These are phyloP conservation scores for Drosophila sordidula DNA, from an alignment of 2,888 invertebrate genomes.

Conservation along the genomic window DNA sequence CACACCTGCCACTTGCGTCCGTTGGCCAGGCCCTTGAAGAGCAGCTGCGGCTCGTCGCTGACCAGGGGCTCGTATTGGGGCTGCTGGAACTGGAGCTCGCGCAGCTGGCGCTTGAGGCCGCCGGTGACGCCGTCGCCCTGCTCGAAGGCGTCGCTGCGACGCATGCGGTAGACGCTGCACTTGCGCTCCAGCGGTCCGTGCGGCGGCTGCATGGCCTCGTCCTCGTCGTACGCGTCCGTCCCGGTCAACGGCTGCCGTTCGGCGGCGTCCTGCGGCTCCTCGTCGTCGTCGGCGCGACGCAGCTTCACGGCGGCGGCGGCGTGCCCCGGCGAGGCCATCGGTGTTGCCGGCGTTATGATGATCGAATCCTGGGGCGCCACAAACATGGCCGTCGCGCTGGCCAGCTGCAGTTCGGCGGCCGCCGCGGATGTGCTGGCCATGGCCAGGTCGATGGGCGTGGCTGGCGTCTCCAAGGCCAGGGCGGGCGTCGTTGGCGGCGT, in stretches of 20 bases:
- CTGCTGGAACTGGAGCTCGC: constrained; percentile 82
- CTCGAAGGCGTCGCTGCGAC: constrained; percentile 82
- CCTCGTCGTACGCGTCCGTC: constrained; percentile 66
- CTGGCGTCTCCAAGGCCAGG: constrained; percentile 67
- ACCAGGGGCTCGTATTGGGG: constrained; percentile 82
- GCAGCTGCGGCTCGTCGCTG: constrained; percentile 83
- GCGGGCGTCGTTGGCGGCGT: constrained; percentile 84
- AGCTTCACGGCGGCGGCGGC: constrained; percentile 68
- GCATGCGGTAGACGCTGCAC: constrained; percentile 85
- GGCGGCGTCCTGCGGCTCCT: constrained; percentile 65
- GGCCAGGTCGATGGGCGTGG: constrained; percentile 54
- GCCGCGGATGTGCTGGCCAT: constrained; percentile 69
- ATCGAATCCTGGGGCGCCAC: constrained; percentile 82
- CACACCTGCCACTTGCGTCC: constrained; percentile 83
- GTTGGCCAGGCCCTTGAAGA: constrained; percentile 82
- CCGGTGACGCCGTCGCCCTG: constrained; percentile 59
- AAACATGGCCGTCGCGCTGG: constrained; percentile 63
- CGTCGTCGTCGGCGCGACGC: constrained; percentile 57
- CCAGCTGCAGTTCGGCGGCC: constrained; percentile 51
- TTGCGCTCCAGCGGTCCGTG: constrained; percentile 83
- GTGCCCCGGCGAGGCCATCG: constrained; percentile 85
- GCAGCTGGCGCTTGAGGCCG: constrained; percentile 75
- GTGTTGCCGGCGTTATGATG: constrained; percentile 85
- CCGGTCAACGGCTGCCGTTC: constrained; percentile 76
- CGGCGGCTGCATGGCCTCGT: constrained; percentile 79